Evolutionary conservation across 2,113 vertebrate species (phyloP).

Genomic region (Tychaedon coryphoeus): DNA sequence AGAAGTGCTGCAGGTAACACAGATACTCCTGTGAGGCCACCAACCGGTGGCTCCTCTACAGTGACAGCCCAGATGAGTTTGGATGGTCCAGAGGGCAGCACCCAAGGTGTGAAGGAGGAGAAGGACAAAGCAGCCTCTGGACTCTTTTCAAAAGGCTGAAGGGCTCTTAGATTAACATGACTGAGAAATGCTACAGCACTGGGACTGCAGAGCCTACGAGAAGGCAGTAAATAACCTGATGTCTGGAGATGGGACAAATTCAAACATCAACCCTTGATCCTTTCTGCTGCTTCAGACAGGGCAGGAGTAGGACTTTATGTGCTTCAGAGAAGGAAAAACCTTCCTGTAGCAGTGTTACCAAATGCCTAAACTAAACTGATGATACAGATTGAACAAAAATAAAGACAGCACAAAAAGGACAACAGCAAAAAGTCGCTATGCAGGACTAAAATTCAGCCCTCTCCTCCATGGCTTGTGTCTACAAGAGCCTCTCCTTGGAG

Average conservation of each 20-base stretch:
- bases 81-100: neutral
- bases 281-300: neutral
- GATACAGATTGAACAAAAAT: neutral
- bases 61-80: fast-evolving
- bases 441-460: neutral
- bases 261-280: neutral
- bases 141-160: neutral
- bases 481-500: neutral
- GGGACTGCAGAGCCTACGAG: fast-evolving
- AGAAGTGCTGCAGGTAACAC: neutral
- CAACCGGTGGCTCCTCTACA: neutral
- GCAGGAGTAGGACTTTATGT: neutral
- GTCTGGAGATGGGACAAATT: neutral
- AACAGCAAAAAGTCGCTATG: neutral
- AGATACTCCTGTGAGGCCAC: neutral
- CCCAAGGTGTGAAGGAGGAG: fast-evolving
- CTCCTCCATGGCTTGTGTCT: neutral
- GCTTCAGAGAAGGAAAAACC: neutral
- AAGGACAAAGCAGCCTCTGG: neutral
- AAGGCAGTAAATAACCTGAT: neutral
- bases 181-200: neutral
- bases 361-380: neutral
- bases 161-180: neutral
- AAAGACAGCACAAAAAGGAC: neutral
- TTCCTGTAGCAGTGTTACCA: neutral